These are phyloP conservation scores for Penaeus indicus DNA, from an alignment of 1,140 invertebrate species.

Conservation along the genomic window DNA sequence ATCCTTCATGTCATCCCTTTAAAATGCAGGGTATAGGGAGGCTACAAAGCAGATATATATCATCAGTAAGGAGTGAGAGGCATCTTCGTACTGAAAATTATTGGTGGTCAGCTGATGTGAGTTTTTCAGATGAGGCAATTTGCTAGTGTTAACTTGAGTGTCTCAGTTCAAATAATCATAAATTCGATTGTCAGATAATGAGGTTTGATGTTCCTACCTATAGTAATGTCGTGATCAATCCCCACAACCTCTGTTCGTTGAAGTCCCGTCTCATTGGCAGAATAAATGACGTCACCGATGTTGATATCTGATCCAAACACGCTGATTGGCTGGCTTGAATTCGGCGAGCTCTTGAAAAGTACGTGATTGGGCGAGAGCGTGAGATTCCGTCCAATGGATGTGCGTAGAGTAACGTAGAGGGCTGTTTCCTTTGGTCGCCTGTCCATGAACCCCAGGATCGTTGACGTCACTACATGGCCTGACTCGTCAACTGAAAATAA, in stretches of 20 bases:
- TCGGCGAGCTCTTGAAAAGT: conserved; percentile 39
- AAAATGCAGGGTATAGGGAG: no score
- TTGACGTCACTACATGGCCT: conserved; percentile 66
- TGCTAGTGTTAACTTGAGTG: no score
- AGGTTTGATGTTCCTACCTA: conserved; percentile 21
- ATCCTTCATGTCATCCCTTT: no score
- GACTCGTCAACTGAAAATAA: conserved; percentile 32
- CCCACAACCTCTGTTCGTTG: conserved; percentile 35
- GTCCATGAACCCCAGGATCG: conserved; percentile 66
- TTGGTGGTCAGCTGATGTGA: no score
- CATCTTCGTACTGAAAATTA: no score
- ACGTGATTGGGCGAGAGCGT: conserved; percentile 61
- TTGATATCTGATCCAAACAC: conserved; percentile 45
- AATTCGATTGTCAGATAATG: not conserved
- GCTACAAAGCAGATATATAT: no score
- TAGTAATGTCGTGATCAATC: conserved; percentile 32
- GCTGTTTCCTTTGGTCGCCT: conserved; percentile 52
- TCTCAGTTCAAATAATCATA: no score
- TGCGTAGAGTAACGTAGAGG: conserved; percentile 67
- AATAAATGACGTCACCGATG: conserved; percentile 45
- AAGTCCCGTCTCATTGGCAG: conserved; percentile 39
- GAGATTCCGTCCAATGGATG: conserved; percentile 53
- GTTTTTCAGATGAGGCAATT: no score
- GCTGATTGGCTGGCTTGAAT: conserved; percentile 36
- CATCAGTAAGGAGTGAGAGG: no score